Conservation (phyloP, 2,888 invertebrate genomes). For the Tenthredo amoena region DNA sequence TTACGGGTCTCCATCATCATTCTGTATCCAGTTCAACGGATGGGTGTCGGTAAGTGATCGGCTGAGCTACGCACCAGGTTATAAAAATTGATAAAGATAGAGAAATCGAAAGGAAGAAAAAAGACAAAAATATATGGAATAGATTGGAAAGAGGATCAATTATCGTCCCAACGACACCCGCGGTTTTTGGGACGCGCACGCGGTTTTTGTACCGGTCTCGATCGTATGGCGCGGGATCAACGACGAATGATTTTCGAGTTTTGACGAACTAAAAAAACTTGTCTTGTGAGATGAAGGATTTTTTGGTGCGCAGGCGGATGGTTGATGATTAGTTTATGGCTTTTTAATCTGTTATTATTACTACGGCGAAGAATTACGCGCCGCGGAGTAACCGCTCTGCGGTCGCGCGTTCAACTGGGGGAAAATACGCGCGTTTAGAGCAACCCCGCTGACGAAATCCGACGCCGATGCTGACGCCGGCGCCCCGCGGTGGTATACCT, state of each 20-base stretch:
- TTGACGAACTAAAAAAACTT: not conserved
- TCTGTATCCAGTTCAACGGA: not conserved
- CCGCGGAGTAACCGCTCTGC: slow-evolving; percentile 62
- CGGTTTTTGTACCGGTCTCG: not conserved
- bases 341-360: slow-evolving; percentile 54
- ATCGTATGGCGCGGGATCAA: not conserved
- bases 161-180: not conserved
- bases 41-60: not conserved
- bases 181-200: not conserved
- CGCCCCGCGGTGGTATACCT: slow-evolving; percentile 10
- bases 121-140: not conserved
- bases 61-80: not conserved
- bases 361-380: slow-evolving; percentile 33
- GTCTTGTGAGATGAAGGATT: not conserved
- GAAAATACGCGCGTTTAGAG: slow-evolving; percentile 44
- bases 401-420: slow-evolving; percentile 74
- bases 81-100: not conserved
- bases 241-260: not conserved
- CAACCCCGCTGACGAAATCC: not conserved
- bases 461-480: slow-evolving; percentile 38
- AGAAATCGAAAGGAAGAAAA: not conserved
- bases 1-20: not conserved
- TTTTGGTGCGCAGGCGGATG: too few species aligned
- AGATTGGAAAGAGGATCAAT: not conserved
- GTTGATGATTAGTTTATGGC: slow-evolving; percentile 1